These are phyloP conservation scores for Spinus pinus DNA, from an alignment of 2,797 vertebrate genomes.

Conservation along the genomic window DNA sequence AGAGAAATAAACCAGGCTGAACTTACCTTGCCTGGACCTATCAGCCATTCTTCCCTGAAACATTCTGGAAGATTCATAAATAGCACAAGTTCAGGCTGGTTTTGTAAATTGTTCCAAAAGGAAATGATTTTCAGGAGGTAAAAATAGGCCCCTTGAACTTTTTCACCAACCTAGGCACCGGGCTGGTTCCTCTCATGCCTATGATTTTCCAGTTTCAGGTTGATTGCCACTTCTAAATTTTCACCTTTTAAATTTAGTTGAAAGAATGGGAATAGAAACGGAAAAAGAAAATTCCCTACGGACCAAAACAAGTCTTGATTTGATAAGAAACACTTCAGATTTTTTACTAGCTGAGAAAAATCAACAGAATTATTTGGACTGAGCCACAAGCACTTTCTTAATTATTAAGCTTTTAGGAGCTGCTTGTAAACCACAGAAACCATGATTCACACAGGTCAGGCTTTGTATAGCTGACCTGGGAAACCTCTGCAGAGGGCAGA, in stretches of 20 bases:
- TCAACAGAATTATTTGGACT: conserved; percentile 5
- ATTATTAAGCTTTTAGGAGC: conserved; percentile 36
- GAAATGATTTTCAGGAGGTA: neutral
- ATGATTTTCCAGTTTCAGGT: neutral
- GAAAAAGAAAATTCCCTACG: neutral
- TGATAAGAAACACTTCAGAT: conserved; percentile 22
- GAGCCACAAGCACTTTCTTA: conserved; percentile 48
- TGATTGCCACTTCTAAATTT: neutral
- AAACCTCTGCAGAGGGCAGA: neutral
- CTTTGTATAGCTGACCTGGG: neutral
- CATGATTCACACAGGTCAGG: neutral
- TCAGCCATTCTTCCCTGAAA: neutral
- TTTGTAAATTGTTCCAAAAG: neutral
- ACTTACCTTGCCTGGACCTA: neutral
- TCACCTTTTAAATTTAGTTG: neutral
- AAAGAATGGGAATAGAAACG: neutral
- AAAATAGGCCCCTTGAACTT: neutral
- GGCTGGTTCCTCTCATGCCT: neutral
- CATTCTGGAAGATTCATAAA: neutral
- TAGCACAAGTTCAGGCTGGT: neutral
- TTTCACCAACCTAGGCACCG: neutral
- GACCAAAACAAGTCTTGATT: neutral
- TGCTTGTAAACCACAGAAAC: neutral
- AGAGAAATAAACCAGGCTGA: neutral
- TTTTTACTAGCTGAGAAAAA: conserved; percentile 46